These are phyloP conservation scores for Sylvicola cinctus DNA, from an alignment of 2,888 invertebrate species.

Conservation along the genomic window DNA sequence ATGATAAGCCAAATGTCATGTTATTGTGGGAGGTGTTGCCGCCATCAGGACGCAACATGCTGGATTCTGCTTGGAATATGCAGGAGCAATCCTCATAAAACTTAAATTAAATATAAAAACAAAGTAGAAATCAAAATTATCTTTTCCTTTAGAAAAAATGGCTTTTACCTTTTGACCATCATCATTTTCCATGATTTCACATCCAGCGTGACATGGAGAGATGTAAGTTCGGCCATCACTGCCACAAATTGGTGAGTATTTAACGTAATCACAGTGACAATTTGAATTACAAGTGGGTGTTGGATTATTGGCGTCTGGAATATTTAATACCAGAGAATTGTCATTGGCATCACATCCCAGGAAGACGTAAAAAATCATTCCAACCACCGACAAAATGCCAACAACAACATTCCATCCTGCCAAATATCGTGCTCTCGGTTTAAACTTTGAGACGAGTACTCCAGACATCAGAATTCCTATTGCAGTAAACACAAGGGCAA, in stretches of 20 bases:
- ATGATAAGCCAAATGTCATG: too few species aligned
- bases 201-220: conserved; percentile 65
- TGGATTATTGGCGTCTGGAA: conserved; percentile 7
- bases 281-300: too few species aligned
- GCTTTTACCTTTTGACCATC: too few species aligned
- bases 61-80: too few species aligned
- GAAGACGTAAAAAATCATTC: conserved; percentile 41
- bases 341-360: conserved; percentile 43
- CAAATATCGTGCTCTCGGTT: conserved; percentile 41
- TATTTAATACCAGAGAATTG: conserved; percentile 23
- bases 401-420: conserved; percentile 49
- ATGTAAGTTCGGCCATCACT: conserved; percentile 45
- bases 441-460: conserved; percentile 39
- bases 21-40: too few species aligned
- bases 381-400: conserved; percentile 37
- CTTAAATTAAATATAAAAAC: too few species aligned
- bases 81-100: too few species aligned
- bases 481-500: conserved; percentile 44
- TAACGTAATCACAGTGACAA: conserved; percentile 47
- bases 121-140: too few species aligned
- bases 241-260: conserved; percentile 53
- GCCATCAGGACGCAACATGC: too few species aligned
- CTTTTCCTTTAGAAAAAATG: too few species aligned
- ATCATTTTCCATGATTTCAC: conserved; percentile 27
- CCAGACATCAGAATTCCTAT: conserved; percentile 46